These are phyloP conservation scores for Prochilodus magdalenae DNA, from an alignment of 2,113 vertebrate genomes.

Conservation along the genomic window DNA sequence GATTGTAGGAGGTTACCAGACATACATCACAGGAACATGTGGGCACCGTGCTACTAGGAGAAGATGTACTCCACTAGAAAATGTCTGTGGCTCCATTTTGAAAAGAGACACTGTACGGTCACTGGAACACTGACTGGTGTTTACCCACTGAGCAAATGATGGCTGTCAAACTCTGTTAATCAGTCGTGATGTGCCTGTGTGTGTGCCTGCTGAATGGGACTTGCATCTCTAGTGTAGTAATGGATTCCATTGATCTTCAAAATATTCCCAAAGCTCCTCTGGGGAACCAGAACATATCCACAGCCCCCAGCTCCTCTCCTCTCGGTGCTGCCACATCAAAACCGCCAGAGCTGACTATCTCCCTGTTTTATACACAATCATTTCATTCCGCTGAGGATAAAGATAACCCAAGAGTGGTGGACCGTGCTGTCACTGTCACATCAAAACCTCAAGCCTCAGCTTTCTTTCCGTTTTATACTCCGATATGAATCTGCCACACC, in stretches of 20 bases:
- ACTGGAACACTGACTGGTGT: background rate
- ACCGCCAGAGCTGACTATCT: background rate
- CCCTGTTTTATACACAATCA: slow-evolving; percentile 13
- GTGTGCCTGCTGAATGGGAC: slow-evolving; percentile 7
- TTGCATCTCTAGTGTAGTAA: background rate
- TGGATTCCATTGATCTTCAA: slow-evolving; percentile 17
- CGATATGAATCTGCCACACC: too few relatives aligned
- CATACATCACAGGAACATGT: background rate
- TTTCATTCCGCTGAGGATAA: background rate
- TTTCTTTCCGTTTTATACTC: too few relatives aligned
- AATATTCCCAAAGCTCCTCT: slow-evolving; percentile 19
- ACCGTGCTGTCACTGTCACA: slow-evolving; percentile 8
- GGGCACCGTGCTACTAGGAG: background rate
- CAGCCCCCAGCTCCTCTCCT: background rate
- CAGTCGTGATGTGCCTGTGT: background rate
- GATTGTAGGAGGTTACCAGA: too few relatives aligned
- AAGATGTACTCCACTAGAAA: background rate
- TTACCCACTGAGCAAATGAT: background rate
- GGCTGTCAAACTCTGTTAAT: background rate
- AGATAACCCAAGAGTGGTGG: background rate
- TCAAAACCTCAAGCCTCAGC: background rate
- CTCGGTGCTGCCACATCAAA: background rate
- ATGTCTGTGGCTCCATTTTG: background rate
- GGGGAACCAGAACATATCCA: slow-evolving; percentile 10
- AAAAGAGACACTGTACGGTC: background rate